Evolutionary conservation across 2,113 vertebrate species (phyloP).

Genomic region (western clawed frog (Xenopus tropicalis)): UCB_Xtro_10.0 CM004447.2:12522001-12522500

Average conservation of each 20-base stretch:
- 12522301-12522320: slow-evolving; percentile 60
- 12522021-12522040: no score
- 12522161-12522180: slow-evolving; percentile 89
- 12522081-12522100: slow-evolving; percentile 28
- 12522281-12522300: slow-evolving; percentile 78
- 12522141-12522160: slow-evolving; percentile 73
- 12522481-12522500: no score
- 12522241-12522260: slow-evolving; percentile 75
- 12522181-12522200: slow-evolving; percentile 89
- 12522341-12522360: not conserved
- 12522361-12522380: not conserved
- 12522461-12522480: no score
- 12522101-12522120: slow-evolving; percentile 76
- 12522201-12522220: slow-evolving; percentile 87
- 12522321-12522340: slow-evolving; percentile 69
- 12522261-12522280: slow-evolving; percentile 76
- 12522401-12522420: not conserved
- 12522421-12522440: not conserved
- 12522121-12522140: slow-evolving; percentile 58
- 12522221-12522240: slow-evolving; percentile 88
- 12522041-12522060: no score
- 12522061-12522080: no score
- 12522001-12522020: no score
- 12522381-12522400: not conserved
- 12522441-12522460: no score